Base-by-base conservation (phyloP, 2,113 vertebrate genomes). In the Salvelinus sp. region DNA sequence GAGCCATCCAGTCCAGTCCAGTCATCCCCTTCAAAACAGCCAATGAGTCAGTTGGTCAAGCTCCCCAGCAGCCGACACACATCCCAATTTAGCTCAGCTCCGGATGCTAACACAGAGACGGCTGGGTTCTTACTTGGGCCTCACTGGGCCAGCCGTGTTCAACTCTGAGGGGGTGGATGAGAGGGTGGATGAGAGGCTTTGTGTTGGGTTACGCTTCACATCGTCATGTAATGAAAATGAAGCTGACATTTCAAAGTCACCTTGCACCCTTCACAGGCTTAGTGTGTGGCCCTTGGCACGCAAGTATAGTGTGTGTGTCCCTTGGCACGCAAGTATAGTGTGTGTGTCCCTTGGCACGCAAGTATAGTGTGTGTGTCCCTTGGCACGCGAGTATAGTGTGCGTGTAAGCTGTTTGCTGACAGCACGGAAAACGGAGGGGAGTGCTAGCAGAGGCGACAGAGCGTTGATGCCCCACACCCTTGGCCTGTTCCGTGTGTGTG, bases 171-270 rank as follows among this genome's bases (percentile, higher is more conserved):
- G 33, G 28, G 28, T 30, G 28, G 28, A 30, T 30, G 28, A 30
- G 28, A 1, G 33, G 33, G 33, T 33, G 33, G 33, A 33, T 33
- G 33, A 33, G 33, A 1, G 6, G 3, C 50, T 23, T 16, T 10
- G 63, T 27, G n/a, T 27, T 65, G 63, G 27, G 22, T 65, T 65
- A 65, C 23, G 63, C 14, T 27, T 65, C 63, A 65, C 63, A 65
- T 27, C 3, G 25, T 25, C 33, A 69, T 69, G 63, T 16, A 16
- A 14, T 25, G 67, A 27, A 22, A 69, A 69, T 44, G 18, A 69
- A n/a, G 4, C 30, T 69, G 67, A n/a, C 67, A 47, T 47, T 69
- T 69, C 67, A 38, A 44, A 69, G 30, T 44, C 30, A 69, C 63
- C 22, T 28, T 65, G 63, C 27, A 27, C 16, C 12, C 16, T 14